Base-by-base conservation (phyloP, 2,113 vertebrate species). In the Alectura lathami region DNA sequence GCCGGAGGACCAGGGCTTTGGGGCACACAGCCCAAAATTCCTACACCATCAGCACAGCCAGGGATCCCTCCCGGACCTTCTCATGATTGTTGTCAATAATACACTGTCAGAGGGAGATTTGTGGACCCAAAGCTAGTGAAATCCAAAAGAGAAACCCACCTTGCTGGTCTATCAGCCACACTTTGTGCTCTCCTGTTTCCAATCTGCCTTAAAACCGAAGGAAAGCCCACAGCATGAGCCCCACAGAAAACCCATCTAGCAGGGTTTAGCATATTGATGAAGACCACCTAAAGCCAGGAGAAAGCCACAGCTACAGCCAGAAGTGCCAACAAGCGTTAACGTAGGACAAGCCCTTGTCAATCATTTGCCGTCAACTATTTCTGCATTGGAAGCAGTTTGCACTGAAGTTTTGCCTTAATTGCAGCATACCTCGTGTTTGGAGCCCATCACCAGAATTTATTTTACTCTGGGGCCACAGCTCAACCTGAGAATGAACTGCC, bases 401-500 rank as follows among this genome's bases (percentile, higher is more conserved):
- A 21, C 10, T 3, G 21, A 8, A 54, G 14, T 6, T 40, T 72
- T 86, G 51, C 43, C 43, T 74, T 43, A 32, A 57, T 5, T 83
- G 43, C 76, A 34, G 3, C 2, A 9, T 17, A 15, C 15, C 57
- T 20, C 40, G 15, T 27, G 34, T 40, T 77, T 0, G 0, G 54
- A 93, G 79, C 13, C 3, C 4, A 63, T 42, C 22, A 2, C 0
- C 0, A 36, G 88, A 88, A 93, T 75, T 81, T 75, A 20, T 81
- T 95, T 96, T 87, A 50, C 36, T 80, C 66, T 48, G 42, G 60
- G 63, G 62, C 59, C 54, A 10, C 0, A 30, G 68, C 54, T 94
- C 32, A 60, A 24, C 5, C 72, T 43, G n/a, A 95, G 88, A 93
- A 83, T 67, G 79, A 94, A 48, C 43, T 88, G 64, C 64, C 30